Evolutionary conservation across 2,113 vertebrate genomes (phyloP).

Genomic region (Cololabis saira): DNA sequence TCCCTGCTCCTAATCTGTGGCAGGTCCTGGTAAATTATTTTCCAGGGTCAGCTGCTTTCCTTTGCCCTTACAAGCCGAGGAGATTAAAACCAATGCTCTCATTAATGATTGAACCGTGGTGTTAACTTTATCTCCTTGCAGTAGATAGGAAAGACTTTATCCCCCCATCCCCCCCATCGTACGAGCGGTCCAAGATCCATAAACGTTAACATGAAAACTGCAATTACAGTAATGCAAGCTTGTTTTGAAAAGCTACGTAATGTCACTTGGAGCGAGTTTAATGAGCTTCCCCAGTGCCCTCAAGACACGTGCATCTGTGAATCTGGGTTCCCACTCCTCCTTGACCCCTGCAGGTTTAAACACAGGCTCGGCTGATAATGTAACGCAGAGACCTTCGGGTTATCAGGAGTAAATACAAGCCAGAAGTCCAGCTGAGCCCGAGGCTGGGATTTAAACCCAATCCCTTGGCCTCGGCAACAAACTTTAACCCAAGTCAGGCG

Average conservation of each 20-base stretch:
- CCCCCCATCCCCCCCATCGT: background rate
- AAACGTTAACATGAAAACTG: background rate
- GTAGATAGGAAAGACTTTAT: constrained; percentile 9
- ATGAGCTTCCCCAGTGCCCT: background rate
- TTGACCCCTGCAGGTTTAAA: constrained; percentile 55
- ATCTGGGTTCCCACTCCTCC: constrained; percentile 33
- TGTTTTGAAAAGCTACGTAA: constrained; percentile 16
- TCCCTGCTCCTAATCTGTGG: constrained; percentile 48
- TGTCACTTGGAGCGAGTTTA: background rate
- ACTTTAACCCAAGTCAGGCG: constrained; percentile 11
- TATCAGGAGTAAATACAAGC: constrained; percentile 70
- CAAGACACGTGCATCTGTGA: constrained; percentile 1
- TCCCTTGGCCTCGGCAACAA: constrained; percentile 48
- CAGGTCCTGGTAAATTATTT: constrained; percentile 70
- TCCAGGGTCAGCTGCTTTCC: constrained; percentile 63
- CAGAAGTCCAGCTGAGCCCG: constrained; percentile 6
- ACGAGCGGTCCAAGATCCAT: constrained; percentile 6
- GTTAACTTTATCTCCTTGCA: constrained; percentile 54
- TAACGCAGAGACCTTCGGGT: constrained; percentile 47
- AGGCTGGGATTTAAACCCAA: constrained; percentile 58
- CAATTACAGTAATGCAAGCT: constrained; percentile 6
- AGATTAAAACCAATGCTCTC: constrained; percentile 63
- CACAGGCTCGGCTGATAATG: constrained; percentile 53
- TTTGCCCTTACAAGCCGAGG: constrained; percentile 51
- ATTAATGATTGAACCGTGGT: constrained; percentile 73